These are phyloP conservation scores for Candidula unifasciata DNA, from an alignment of 2,888 invertebrate species.

Conservation along the genomic window DNA sequence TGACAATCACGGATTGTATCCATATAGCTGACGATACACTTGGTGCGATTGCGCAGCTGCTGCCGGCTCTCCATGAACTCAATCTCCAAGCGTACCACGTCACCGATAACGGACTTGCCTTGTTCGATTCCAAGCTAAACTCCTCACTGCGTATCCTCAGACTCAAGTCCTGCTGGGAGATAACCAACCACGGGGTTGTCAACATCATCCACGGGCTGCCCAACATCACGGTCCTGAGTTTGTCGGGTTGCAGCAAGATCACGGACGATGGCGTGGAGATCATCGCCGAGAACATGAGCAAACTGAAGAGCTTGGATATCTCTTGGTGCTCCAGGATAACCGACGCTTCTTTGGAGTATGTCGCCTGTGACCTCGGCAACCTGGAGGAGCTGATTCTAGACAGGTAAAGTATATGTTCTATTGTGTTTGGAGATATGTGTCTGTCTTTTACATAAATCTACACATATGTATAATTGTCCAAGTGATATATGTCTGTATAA, in stretches of 20 bases:
- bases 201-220: conserved; percentile 97
- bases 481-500: neutral
- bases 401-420: conserved; percentile 82
- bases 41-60: conserved; percentile 93
- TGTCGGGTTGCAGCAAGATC: conserved; percentile 97
- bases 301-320: conserved; percentile 91
- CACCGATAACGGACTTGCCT: conserved; percentile 94
- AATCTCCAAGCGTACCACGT: conserved; percentile 96
- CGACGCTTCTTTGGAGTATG: conserved; percentile 96
- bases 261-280: conserved; percentile 97
- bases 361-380: conserved; percentile 96
- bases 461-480: no score
- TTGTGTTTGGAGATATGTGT: neutral
- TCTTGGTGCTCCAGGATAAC: conserved; percentile 98
- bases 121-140: conserved; percentile 95
- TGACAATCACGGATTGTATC: conserved; percentile 96
- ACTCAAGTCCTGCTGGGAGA: conserved; percentile 96
- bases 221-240: conserved; percentile 92
- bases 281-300: conserved; percentile 94
- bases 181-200: conserved; percentile 96
- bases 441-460: no score
- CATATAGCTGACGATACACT: conserved; percentile 98
- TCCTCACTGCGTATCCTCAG: conserved; percentile 91
- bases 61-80: conserved; percentile 94
- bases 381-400: conserved; percentile 94